Evolutionary conservation across 2,888 invertebrate species (phyloP), one percentile per base, ranked within the genome.

Genomic region (Notodonta ziczac): DNA sequence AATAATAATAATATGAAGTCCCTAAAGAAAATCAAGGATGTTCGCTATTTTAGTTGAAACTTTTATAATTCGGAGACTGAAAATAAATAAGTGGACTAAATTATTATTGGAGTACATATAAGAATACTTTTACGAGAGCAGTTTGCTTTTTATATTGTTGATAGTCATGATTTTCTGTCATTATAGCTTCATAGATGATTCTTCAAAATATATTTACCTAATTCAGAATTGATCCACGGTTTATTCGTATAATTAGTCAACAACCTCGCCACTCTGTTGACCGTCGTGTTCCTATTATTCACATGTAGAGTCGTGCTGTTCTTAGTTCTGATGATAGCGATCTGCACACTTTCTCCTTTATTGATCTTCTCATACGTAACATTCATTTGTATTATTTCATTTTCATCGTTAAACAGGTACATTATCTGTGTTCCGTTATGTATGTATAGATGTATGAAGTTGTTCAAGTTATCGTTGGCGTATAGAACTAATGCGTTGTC

Each of bases 381-480:
- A 55, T 96, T 96, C 77, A 97, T 95, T 85, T 97, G 97, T 72
- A 96, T 94, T 72, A 97, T 97, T 89, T 96, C 96, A 77, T 97
- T 95, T 70, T 95, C 96, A 69, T 96, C 95, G 84, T 98, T 98
- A 86, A 97, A 98, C 4, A 97, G 91, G 80, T 97, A 98, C 53
- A 97, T 96, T 35, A 98, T 96, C 89, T 96, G 95, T 9, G 96
- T 96, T 13, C 97, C 96, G 66, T 96, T 96, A 69, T 96, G 95
- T 66, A 98, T 96, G 86, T 97, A 97, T 40, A 98, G 89, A 86
- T 98, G 98, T 58, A 98, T 96, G 85, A 98, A 98, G 87, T 99
- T 99, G 84, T 98, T 98, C 63, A 97, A 93, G 85, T 98, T 97
- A 86, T 99, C 98, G 82, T 98, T 98, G 44, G 98, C 97, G 82